Percentiles rank a stretch among this genome's conserved stretches.
Evolutionary conservation across 2,797 vertebrate species (phyloP).

Genomic region (Tachyglossus aculeatus): DNA sequence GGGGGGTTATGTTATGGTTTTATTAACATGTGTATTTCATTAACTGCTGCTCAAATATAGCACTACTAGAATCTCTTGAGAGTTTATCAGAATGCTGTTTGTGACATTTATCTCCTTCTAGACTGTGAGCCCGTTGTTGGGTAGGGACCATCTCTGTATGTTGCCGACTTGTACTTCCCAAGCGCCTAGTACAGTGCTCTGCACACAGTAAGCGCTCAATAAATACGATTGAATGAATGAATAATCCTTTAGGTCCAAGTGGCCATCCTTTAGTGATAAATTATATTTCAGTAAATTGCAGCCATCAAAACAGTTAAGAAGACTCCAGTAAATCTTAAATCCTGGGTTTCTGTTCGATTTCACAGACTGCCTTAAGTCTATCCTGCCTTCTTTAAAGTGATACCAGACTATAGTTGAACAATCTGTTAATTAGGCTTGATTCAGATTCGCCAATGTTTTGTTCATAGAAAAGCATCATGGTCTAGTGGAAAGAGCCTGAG

Average conservation of each 20-base stretch:
- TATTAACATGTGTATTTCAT: constrained; percentile 23
- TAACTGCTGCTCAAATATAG: constrained; percentile 50
- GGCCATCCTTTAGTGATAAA: neutral
- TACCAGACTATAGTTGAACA: constrained; percentile 9
- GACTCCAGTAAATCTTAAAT: constrained; percentile 49
- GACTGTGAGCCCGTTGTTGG: too few species aligned
- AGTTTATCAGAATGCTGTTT: constrained; percentile 54
- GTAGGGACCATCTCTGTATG: too few species aligned
- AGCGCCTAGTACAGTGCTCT: too few species aligned
- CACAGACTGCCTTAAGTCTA: neutral
- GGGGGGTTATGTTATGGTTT: constrained; percentile 22
- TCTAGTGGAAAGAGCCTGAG: too few species aligned
- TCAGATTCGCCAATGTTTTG: too few species aligned
- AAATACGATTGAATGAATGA: too few species aligned
- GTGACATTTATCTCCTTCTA: constrained; percentile 53
- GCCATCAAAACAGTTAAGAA: constrained; percentile 37
- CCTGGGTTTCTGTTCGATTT: constrained; percentile 10
- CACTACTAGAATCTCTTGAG: constrained; percentile 46
- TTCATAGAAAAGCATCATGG: too few species aligned
- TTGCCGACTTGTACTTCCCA: too few species aligned
- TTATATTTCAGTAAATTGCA: neutral
- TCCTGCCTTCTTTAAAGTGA: neutral
- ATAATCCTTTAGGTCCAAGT: constrained; percentile 4
- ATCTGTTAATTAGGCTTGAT: neutral
- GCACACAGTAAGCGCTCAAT: too few species aligned